Evolutionary conservation across 2,888 invertebrate species (phyloP).

Genomic region (Uloborus plumipes): DNA sequence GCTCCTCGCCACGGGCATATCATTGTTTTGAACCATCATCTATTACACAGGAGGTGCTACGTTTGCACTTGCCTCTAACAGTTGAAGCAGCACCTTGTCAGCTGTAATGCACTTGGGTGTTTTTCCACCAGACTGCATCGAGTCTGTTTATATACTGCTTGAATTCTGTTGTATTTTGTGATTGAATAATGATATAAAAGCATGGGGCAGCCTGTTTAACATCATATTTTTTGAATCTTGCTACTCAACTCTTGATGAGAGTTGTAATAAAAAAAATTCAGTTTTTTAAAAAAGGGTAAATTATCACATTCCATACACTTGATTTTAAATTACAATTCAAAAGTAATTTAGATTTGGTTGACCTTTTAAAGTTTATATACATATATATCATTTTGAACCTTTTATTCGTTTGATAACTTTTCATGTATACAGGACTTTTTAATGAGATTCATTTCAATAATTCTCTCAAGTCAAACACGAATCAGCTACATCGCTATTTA

Average conservation of each 20-base stretch:
- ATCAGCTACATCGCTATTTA: conserved; percentile 18
- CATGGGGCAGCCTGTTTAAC: not conserved
- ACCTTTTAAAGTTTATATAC: no score
- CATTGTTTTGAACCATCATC: conserved; percentile 21
- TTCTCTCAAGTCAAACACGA: not conserved
- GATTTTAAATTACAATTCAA: no score
- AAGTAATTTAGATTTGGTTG: no score
- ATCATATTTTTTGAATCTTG: not conserved
- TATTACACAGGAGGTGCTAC: conserved; percentile 19
- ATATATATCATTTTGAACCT: no score
- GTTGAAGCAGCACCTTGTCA: conserved; percentile 30
- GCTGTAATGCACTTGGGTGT: conserved; percentile 33
- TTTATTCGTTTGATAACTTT: not conserved
- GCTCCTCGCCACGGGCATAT: not conserved
- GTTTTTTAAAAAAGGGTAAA: no score
- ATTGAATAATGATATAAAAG: conserved; percentile 22
- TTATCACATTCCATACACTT: no score
- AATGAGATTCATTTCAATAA: not conserved
- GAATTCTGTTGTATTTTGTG: conserved; percentile 29
- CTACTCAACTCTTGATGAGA: not conserved
- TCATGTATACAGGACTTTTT: not conserved
- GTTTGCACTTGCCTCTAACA: conserved; percentile 3
- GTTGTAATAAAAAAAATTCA: not conserved
- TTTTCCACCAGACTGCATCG: conserved; percentile 28
- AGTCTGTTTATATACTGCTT: conserved; percentile 34